Evolutionary conservation across 2,113 vertebrate species (phyloP), one percentile per base, ranked within the genome.

Genomic region (Sinosuthora webbiana): DNA sequence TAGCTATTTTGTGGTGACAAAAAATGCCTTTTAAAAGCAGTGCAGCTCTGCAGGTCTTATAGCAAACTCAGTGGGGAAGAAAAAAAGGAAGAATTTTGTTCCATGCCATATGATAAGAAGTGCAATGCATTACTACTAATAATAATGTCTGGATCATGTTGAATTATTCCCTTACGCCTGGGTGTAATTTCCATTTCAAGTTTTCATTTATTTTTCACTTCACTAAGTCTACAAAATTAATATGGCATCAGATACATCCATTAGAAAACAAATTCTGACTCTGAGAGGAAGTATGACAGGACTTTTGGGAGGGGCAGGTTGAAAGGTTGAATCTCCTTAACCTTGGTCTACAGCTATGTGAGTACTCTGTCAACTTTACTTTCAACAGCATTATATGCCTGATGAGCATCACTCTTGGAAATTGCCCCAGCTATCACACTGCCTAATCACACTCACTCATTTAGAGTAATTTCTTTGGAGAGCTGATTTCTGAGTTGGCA

Each of bases 131-230:
- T 90, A 71, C 16, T 78, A 9, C 11, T 87, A 28, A 0, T 55
- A 79, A 19, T 41, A 56, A 52, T 55, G 27, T 31, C 49, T 64
- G 44, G 41, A 56, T 62, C 31, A 76, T n/a, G 35, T 27, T 87
- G 64, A 77, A 91, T 77, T 67, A 87, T 69, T 83, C 56, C 19
- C 23, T 77, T 87, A 73, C 4, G 11, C 25, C 28, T 57, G 42
- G n/a, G 13, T 95, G 35, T 50, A 65, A 87, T 87, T 95, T 86
- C 64, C 23, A 24, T 83, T 74, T 74, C 68, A 93, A 87, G 42
- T 65, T 86, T 84, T 41, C 22, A 62, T 68, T 93, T 90, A 50
- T 94, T 83, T 91, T 92, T 78, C 47, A 63, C 27, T 93, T 80
- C 71, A 24, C 44, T 75, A 80, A 49, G 49, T 81, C 68, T 78